phyloP scores from a whole-genome alignment of 2,888 invertebrate genomes.

The Tetragnatha montana region DNA sequence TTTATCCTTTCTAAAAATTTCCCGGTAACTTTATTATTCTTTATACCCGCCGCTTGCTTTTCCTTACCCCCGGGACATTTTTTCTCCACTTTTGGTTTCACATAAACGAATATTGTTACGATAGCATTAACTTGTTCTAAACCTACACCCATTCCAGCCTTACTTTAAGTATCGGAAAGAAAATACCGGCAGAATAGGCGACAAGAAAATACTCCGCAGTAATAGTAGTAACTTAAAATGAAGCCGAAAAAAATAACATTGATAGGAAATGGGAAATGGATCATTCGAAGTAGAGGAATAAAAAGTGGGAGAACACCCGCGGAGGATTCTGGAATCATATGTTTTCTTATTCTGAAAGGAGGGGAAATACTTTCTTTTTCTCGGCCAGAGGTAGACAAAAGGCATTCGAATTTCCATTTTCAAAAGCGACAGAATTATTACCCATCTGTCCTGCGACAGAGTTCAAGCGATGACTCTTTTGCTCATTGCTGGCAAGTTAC shows the following conservation, averaged over 20 bases:
- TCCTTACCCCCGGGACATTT: constrained; percentile 42
- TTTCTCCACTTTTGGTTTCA: constrained; percentile 34
- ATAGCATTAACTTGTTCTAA: constrained; percentile 57
- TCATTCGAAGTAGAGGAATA: constrained; percentile 34
- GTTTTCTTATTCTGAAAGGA: constrained; percentile 55
- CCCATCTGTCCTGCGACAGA: constrained; percentile 38
- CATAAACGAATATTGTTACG: constrained; percentile 57
- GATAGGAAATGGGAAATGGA: constrained; percentile 63
- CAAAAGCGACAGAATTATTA: constrained; percentile 57
- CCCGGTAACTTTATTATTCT: constrained; percentile 42
- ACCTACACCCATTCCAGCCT: constrained; percentile 33
- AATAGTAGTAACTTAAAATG: constrained; percentile 55
- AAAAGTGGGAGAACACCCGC: constrained; percentile 28
- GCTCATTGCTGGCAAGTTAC: constrained; percentile 30
- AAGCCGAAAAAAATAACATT: constrained; percentile 56
- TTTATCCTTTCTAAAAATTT: neutral
- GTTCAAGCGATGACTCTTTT: constrained; percentile 31
- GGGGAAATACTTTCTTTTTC: constrained; percentile 20
- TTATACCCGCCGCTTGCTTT: constrained; percentile 40
- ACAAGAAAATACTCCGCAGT: constrained; percentile 20
- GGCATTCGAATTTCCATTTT: constrained; percentile 61
- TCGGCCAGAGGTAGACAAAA: constrained; percentile 44
- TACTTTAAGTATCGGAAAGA: constrained; percentile 42
- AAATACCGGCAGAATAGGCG: constrained; percentile 23
- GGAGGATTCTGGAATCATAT: constrained; percentile 30